Conservation (phyloP, 2,113 vertebrate species). For the Chaenocephalus aceratus region DNA sequence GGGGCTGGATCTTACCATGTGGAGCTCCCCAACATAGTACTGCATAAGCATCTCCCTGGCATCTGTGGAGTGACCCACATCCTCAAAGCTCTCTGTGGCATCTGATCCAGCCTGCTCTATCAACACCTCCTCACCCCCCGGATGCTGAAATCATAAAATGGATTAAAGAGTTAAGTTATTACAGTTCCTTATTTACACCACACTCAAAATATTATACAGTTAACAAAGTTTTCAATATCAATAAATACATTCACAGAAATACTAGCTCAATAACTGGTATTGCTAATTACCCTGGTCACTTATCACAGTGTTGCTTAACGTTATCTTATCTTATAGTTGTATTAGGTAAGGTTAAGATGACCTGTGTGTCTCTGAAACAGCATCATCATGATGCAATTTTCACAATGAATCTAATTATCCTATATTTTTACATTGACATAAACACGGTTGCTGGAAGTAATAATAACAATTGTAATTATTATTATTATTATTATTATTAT, state of each 20-base stretch:
- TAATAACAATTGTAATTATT: too few relatives aligned
- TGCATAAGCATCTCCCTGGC: constrained; percentile 95
- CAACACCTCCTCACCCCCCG: constrained; percentile 95
- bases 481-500: not conserved
- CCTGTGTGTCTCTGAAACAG: not conserved
- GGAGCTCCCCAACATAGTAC: constrained; percentile 92
- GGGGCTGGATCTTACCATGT: constrained; percentile 84
- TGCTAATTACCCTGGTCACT: not conserved
- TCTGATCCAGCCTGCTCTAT: constrained; percentile 93
- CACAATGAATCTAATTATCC: not conserved
- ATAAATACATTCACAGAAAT: not conserved
- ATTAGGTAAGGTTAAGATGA: not conserved
- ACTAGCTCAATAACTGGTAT: not conserved
- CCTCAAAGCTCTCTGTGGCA: constrained; percentile 95
- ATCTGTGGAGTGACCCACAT: constrained; percentile 94
- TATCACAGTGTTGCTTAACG: not conserved
- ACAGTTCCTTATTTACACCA: not conserved
- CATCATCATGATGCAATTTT: not conserved
- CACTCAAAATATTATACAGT: not conserved
- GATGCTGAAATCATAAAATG: constrained; percentile 86
- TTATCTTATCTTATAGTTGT: not conserved
- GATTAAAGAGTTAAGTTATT: not conserved
- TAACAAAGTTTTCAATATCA: not conserved
- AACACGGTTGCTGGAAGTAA: not conserved
- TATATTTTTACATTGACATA: not conserved